Percentiles rank a stretch among this genome's conserved stretches.
Conservation (phyloP, 2,888 invertebrate genomes). For the Lasiommata megera region DNA sequence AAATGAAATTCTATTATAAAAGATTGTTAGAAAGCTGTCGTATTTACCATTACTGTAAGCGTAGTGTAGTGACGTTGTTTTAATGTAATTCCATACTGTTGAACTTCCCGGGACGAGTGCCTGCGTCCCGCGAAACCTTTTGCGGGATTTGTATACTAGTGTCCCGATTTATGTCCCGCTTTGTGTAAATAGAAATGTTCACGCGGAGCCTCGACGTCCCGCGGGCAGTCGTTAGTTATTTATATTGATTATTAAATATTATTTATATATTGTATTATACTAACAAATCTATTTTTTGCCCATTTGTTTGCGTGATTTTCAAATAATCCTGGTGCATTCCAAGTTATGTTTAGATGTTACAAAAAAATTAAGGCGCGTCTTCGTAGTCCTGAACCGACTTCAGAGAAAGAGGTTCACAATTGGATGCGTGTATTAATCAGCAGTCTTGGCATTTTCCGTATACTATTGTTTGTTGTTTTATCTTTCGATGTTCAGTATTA, state of each 20-base stretch:
- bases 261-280: not conserved
- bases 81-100: conserved; percentile 7
- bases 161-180: conserved; percentile 8
- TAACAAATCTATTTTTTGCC: conserved; percentile 40
- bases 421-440: not conserved
- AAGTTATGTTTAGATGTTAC: conserved; percentile 50
- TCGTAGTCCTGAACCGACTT: conserved; percentile 24
- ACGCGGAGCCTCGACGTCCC: conserved; percentile 13
- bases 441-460: conserved; percentile 41
- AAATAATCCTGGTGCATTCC: conserved; percentile 71
- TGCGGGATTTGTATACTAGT: not conserved
- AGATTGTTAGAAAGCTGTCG: not conserved
- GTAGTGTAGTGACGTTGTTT: conserved; percentile 9
- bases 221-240: conserved; percentile 31
- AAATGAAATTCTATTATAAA: not conserved
- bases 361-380: conserved; percentile 27
- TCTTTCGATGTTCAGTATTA: conserved; percentile 29
- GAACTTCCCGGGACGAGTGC: not conserved
- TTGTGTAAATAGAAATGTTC: conserved; percentile 28
- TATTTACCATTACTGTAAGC: conserved; percentile 2
- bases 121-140: not conserved
- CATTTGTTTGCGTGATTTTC: conserved; percentile 49
- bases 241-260: conserved; percentile 27
- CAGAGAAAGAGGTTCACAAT: not conserved
- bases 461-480: conserved; percentile 21